Conservation (phyloP, 2,113 vertebrate species). For the Acrocephalus arundinaceus region DNA sequence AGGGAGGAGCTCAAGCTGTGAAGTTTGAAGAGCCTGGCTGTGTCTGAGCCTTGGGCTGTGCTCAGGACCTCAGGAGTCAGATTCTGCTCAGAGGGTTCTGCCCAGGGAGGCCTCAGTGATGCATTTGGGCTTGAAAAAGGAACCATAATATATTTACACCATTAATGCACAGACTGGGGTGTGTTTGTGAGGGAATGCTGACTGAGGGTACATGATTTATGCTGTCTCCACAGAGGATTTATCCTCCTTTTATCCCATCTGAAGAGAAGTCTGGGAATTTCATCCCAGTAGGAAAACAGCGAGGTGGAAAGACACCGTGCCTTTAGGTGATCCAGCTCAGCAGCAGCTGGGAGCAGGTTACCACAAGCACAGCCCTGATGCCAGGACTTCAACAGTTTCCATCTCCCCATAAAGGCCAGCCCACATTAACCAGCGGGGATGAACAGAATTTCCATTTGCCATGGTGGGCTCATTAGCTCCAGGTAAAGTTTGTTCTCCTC, state of each 20-base stretch:
- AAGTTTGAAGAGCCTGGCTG: not conserved
- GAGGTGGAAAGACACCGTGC: not conserved
- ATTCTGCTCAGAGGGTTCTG: not conserved
- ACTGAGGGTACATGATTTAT: not conserved
- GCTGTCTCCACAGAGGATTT: not conserved
- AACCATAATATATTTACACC: not conserved
- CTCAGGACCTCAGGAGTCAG: not conserved
- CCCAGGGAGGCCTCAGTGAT: not conserved
- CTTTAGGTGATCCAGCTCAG: conserved; percentile 16
- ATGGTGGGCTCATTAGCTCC: conserved; percentile 57
- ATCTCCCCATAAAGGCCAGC: conserved; percentile 21
- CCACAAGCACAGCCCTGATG: not conserved
- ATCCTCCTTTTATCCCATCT: not conserved
- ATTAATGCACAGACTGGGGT: not conserved
- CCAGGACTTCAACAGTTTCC: conserved; percentile 35
- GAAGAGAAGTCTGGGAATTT: not conserved
- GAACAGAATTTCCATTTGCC: conserved; percentile 57
- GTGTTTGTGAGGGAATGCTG: not conserved
- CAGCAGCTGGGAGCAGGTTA: conserved; percentile 12
- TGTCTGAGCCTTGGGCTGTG: not conserved
- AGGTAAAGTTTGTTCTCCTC: conserved; percentile 50
- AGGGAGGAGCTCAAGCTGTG: not conserved
- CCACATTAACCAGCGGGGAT: not conserved
- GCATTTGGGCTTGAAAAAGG: not conserved
- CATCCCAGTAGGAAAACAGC: not conserved